These are phyloP conservation scores for Harpalus rufipes DNA, from an alignment of 2,888 invertebrate species.

Conservation along the genomic window DNA sequence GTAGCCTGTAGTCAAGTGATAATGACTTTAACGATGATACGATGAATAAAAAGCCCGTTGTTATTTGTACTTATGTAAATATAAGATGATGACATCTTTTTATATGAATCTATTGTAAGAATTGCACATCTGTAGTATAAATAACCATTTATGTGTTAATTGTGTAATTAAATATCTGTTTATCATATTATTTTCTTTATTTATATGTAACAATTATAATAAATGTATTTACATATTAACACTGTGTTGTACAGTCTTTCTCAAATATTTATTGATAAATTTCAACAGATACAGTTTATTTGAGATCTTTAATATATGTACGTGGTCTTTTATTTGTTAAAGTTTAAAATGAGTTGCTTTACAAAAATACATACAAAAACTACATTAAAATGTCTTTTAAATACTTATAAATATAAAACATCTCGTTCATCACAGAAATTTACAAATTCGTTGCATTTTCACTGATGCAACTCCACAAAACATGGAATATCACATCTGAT, in stretches of 20 bases:
- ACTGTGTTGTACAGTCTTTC: background rate
- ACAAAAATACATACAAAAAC: conserved; percentile 53
- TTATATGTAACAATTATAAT: conserved; percentile 66
- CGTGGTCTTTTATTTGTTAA: too few species aligned
- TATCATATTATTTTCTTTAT: conserved; percentile 66
- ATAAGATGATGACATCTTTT: conserved; percentile 64
- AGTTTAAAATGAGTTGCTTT: conserved; percentile 9
- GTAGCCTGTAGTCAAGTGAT: conserved; percentile 51
- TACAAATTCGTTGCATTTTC: conserved; percentile 4
- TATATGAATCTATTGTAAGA: conserved; percentile 65
- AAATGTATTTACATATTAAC: conserved; percentile 66
- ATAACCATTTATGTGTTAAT: conserved; percentile 63
- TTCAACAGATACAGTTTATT: background rate
- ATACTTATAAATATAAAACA: conserved; percentile 36
- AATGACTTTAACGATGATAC: conserved; percentile 46
- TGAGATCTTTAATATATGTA: background rate
- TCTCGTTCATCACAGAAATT: conserved; percentile 52
- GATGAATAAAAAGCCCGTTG: conserved; percentile 56
- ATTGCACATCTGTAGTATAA: conserved; percentile 67
- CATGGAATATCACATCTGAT: conserved; percentile 26
- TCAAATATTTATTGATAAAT: background rate
- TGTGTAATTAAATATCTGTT: conserved; percentile 59
- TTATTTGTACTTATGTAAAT: conserved; percentile 66
- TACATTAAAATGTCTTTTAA: conserved; percentile 31
- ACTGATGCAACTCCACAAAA: conserved; percentile 2